Evolutionary conservation across 2,113 vertebrate genomes (phyloP).

Genomic region (Miniopterus natalensis): DNA sequence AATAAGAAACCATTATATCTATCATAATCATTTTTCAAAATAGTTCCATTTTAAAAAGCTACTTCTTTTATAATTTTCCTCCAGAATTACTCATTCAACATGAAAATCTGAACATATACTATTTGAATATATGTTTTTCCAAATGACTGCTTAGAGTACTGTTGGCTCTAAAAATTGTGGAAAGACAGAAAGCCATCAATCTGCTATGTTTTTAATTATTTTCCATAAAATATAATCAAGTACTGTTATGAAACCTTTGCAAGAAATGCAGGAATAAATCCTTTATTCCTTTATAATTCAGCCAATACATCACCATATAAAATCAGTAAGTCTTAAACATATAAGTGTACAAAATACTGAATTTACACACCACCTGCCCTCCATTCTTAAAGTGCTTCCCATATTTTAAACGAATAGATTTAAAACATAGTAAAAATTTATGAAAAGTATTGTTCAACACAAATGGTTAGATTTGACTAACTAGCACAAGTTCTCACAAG

Average conservation of each 20-base stretch:
- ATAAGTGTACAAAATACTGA: neutral
- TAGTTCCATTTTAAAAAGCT: neutral
- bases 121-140: neutral
- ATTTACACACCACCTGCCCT: neutral
- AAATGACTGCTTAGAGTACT: neutral
- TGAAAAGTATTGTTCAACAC: neutral
- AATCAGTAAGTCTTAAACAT: conserved; percentile 1
- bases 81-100: conserved; percentile 25
- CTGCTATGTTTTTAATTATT: conserved; percentile 27
- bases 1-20: neutral
- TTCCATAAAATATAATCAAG: conserved; percentile 16
- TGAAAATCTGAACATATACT: conserved; percentile 17
- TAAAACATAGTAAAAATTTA: conserved; percentile 16
- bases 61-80: conserved; percentile 1
- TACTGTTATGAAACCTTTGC: neutral
- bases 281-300: conserved; percentile 14
- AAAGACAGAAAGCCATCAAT: neutral
- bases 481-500: conserved; percentile 32
- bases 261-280: conserved; percentile 27
- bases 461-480: neutral
- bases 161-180: neutral
- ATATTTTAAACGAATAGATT: conserved; percentile 37
- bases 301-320: neutral
- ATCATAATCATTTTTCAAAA: neutral
- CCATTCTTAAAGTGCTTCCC: neutral